Base-by-base conservation (phyloP, 2,888 invertebrate genomes). In the Hirtodrosophila duncani region DNA sequence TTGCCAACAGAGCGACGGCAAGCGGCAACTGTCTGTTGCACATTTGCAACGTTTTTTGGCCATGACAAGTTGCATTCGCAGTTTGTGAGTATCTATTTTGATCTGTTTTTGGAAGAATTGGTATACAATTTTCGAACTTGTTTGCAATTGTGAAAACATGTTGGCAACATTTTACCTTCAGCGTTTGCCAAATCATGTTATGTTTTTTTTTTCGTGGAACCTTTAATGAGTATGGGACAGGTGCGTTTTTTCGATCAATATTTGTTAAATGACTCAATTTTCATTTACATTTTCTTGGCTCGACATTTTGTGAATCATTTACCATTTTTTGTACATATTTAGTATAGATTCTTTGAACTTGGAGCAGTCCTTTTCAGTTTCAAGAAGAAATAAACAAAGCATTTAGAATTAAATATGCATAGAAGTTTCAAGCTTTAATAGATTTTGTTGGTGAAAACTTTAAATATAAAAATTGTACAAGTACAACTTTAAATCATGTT, bases 21-120 rank as follows among this genome's bases (percentile, higher is more conserved):
- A 13, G 30, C 9, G 26, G 27, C 38, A 45, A 56, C 37, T 67
- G 67, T 53, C 74, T 59, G 63, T 66, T 59, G 55, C 58, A 66
- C 42, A 77, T 77, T 77, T 77, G 72, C 78, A 77, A 72, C 55
- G 61, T 51, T 64, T 77, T 77, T 77, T 77, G 77, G 77, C 77
- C 75, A 78, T 75, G 75, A 72, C 77, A 70, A 72, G 78, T 72
- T 72, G 72, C 60, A 45, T 34, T 56, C 29, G 58, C 50, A 52
- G 29, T 36, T 48, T n/a, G n/a, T n/a, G 45, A 45, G 23, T 23
- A 17, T 17, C 27, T 42, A 31, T 42, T 29, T 46, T 65, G 31
- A 26, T 31, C 24, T 26, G 31, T 17, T 52, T 49, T 39, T 60
- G 53, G 60, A 65, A 68, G 63, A 68, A 63, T 67, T 75, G 72